Evolutionary conservation across 2,797 vertebrate genomes (phyloP).

Genomic region (Chaetodon trifasciatus): DNA sequence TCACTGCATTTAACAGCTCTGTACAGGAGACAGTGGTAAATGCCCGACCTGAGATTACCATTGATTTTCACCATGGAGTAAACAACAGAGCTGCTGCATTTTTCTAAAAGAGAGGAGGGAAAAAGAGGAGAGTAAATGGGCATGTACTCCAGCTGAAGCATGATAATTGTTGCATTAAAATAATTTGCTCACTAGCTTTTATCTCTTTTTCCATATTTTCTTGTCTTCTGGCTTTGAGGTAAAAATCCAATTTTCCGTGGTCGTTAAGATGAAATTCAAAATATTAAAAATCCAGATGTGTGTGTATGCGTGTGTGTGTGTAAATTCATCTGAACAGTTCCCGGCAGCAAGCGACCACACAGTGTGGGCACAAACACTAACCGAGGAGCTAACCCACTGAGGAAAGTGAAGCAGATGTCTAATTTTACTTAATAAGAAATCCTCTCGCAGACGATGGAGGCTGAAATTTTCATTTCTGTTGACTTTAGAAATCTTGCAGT

Average conservation of each 20-base stretch:
- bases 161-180: neutral
- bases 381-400: neutral
- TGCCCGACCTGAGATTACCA: neutral
- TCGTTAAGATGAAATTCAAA: constrained; percentile 15
- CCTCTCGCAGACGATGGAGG: neutral
- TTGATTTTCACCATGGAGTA: too few relatives aligned
- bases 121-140: too few relatives aligned
- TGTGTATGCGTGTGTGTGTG: neutral
- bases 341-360: constrained; percentile 30
- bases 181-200: neutral
- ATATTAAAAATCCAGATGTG: constrained; percentile 9
- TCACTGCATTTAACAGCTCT: neutral
- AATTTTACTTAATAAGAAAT: neutral
- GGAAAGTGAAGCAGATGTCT: neutral
- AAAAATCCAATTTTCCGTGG: constrained; percentile 1
- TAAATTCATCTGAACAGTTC: neutral
- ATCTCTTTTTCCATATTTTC: neutral
- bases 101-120: too few relatives aligned
- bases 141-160: too few relatives aligned
- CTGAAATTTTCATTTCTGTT: neutral
- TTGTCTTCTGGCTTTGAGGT: neutral
- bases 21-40: neutral
- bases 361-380: constrained; percentile 7
- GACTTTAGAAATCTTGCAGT: neutral
- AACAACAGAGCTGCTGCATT: too few relatives aligned